Conservation (phyloP, 2,113 vertebrate species). For the Poeciliopsis prolifica region DNA sequence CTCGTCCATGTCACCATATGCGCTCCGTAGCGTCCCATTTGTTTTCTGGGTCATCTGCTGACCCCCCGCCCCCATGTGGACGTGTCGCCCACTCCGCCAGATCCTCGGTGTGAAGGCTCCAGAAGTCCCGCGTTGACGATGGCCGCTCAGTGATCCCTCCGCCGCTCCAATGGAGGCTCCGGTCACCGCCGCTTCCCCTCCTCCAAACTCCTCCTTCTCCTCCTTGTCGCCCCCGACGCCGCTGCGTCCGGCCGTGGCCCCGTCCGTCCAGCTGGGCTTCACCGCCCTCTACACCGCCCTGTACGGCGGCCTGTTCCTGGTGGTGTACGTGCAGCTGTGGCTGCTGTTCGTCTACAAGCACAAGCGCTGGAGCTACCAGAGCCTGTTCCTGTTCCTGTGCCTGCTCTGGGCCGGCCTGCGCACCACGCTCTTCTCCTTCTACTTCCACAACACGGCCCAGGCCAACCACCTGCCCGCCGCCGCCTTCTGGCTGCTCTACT, state of each 20-base stretch:
- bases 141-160: slow-evolving; percentile 11
- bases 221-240: slow-evolving; percentile 48
- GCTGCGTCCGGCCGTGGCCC: slow-evolving; percentile 83
- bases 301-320: slow-evolving; percentile 83
- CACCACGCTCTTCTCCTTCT: slow-evolving; percentile 89
- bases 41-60: not conserved
- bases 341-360: slow-evolving; percentile 83
- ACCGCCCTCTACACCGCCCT: slow-evolving; percentile 84
- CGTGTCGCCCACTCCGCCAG: not conserved
- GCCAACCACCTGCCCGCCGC: slow-evolving; percentile 84
- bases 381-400: slow-evolving; percentile 86
- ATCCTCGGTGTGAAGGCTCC: not conserved
- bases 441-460: slow-evolving; percentile 82
- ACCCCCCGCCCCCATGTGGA: not conserved
- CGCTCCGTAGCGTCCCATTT: no score
- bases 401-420: slow-evolving; percentile 87
- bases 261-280: slow-evolving; percentile 86
- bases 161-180: slow-evolving; percentile 50
- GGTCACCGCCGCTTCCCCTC: slow-evolving; percentile 9
- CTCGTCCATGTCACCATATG: no score
- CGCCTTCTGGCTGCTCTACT: slow-evolving; percentile 87
- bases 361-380: slow-evolving; percentile 90
- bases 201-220: slow-evolving; percentile 39
- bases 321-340: slow-evolving; percentile 87
- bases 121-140: slow-evolving; percentile 12